These are phyloP conservation scores for Carassius auratus DNA, from an alignment of 2,113 vertebrate genomes.

Conservation along the genomic window DNA sequence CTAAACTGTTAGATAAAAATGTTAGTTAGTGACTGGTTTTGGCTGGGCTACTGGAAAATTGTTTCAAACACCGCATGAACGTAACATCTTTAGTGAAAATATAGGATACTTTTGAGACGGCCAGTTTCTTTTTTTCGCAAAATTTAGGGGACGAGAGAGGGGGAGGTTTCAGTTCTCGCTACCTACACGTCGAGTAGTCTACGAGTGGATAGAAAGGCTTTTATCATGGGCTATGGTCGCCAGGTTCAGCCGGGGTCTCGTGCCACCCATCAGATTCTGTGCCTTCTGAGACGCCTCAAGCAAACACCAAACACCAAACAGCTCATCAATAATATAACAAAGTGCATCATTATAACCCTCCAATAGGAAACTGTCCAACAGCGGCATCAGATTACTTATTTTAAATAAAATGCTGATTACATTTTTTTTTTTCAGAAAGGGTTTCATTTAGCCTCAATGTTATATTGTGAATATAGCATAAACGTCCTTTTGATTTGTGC, in stretches of 20 bases:
- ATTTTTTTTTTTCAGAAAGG: not conserved
- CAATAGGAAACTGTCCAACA: not conserved
- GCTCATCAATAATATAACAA: constrained; percentile 25
- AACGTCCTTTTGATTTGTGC: not conserved
- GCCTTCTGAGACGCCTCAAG: not conserved
- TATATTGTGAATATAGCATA: not conserved
- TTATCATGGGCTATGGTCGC: not conserved
- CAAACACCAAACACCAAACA: not conserved
- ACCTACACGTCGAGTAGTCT: not conserved
- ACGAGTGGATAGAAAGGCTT: not conserved
- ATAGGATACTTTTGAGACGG: no score
- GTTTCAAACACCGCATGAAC: not conserved
- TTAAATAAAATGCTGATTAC: not conserved
- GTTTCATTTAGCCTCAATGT: no score
- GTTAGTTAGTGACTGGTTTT: not conserved
- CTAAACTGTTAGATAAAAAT: not conserved
- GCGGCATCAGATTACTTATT: constrained; percentile 3
- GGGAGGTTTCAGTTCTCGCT: not conserved
- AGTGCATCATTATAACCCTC: not conserved
- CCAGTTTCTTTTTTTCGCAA: not conserved
- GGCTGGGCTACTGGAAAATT: not conserved
- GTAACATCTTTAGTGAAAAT: no score
- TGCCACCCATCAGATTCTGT: constrained; percentile 14
- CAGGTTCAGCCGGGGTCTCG: constrained; percentile 12
- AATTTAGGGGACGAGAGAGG: not conserved